phyloP scores from a whole-genome alignment of 1,140 invertebrate genomes.

The Andrena cerasifolii region DNA sequence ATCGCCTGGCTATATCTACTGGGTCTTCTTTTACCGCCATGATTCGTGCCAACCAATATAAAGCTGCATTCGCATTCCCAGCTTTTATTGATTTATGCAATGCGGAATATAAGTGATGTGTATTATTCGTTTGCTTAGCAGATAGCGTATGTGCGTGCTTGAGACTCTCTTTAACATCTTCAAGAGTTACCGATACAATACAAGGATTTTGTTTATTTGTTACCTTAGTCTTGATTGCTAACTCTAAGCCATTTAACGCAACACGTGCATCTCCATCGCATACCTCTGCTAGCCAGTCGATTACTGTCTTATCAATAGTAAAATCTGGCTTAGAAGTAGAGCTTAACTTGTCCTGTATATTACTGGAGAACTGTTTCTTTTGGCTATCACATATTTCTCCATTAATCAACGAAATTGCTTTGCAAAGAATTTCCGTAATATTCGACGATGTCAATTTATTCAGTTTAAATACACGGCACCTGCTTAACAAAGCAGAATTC shows the following conservation, averaged over 20 bases:
- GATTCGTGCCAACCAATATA: slow-evolving; percentile 92
- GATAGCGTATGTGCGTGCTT: slow-evolving; percentile 87
- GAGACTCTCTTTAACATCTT: slow-evolving; percentile 84
- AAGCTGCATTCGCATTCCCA: slow-evolving; percentile 88
- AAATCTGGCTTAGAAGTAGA: slow-evolving; percentile 55
- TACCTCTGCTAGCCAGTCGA: slow-evolving; percentile 87
- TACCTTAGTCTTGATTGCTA: slow-evolving; percentile 84
- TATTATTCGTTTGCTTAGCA: slow-evolving; percentile 89
- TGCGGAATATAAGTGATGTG: slow-evolving; percentile 85
- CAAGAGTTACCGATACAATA: slow-evolving; percentile 80
- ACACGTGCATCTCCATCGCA: slow-evolving; percentile 91
- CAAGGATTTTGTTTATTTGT: slow-evolving; percentile 39
- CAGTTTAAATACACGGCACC: slow-evolving; percentile 88
- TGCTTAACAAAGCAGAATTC: slow-evolving; percentile 89
- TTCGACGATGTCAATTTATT: slow-evolving; percentile 86
- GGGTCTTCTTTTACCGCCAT: slow-evolving; percentile 91
- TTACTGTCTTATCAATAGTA: slow-evolving; percentile 83
- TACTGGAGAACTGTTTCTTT: slow-evolving; percentile 51
- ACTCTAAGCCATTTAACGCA: slow-evolving; percentile 88
- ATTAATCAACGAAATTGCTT: slow-evolving; percentile 81
- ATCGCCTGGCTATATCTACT: slow-evolving; percentile 87
- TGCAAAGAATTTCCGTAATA: slow-evolving; percentile 85
- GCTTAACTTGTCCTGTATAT: slow-evolving; percentile 60
- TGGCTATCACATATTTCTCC: slow-evolving; percentile 64
- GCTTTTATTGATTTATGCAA: slow-evolving; percentile 91